Base-by-base conservation (phyloP, 2,113 vertebrate genomes). In the Bothrops jararaca region DNA sequence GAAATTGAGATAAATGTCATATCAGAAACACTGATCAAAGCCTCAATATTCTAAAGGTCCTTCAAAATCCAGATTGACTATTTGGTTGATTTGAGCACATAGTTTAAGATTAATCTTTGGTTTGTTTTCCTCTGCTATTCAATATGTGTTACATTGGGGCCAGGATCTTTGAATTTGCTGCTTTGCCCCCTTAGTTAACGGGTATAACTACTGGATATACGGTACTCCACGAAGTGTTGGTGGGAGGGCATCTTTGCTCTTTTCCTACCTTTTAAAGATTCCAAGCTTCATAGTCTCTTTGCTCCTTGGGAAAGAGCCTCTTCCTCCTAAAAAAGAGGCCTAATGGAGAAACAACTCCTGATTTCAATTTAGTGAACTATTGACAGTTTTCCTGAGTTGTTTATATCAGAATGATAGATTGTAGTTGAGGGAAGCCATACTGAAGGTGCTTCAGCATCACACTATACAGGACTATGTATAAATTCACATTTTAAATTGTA, bases 71-170 rank as follows among this genome's bases (percentile, higher is more conserved):
- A 45, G 45, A 91, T 86, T 92, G 92, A 52, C 60, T 80, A 90
- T 91, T 95, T 85, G n/a, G 54, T 93, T 94, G 93, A 87, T 94
- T 95, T 91, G 24, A 88, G 87, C 91, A 92, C 91, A 94, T 5
- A 93, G 9, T 87, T 90, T 92, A n/a, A 91, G 7, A 80, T 34
- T 93, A 85, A 64, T 95, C 52, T 53, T 96, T 90, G 91, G 50
- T 94, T 92, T 69, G 2, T 88, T 95, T 96, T 91, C 29, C 57
- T 91, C 11, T 88, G 53, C 22, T 85, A 2, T 94, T 96, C 22
- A 56, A 53, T 54, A 93, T 24, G 24, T 96, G 91, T 89, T 91
- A 85, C 0, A 0, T 88, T 88, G 57, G 91, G 94, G 45, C 48
- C 88, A 2, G n/a, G 74, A 91, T 92, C 69, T 94, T 89, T 94